These are phyloP conservation scores for Acrossocheilus wenchowensis DNA, from an alignment of 2,797 vertebrate genomes.

Conservation along the genomic window DNA sequence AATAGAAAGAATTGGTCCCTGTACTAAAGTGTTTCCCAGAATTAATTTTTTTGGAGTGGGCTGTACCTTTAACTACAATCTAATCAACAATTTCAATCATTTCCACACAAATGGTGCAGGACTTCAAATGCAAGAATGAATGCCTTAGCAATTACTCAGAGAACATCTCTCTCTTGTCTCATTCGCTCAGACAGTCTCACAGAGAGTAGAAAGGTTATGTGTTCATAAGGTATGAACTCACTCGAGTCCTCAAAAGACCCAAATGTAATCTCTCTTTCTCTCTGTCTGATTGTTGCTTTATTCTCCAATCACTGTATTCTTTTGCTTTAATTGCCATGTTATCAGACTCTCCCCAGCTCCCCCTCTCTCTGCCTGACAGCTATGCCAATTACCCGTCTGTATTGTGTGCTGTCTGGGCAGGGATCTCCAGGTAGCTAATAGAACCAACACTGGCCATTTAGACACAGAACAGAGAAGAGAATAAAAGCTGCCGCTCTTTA, in stretches of 20 bases:
- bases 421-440: slow-evolving; percentile 48
- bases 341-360: slow-evolving; percentile 68
- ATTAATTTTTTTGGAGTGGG: not conserved
- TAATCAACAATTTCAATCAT: not conserved
- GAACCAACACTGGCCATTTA: slow-evolving; percentile 39
- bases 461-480: slow-evolving; percentile 37
- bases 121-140: not conserved
- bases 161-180: slow-evolving; percentile 6
- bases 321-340: slow-evolving; percentile 71
- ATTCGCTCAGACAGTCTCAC: not conserved
- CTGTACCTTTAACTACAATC: not conserved
- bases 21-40: not conserved
- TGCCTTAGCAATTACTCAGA: slow-evolving; percentile 7
- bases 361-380: slow-evolving; percentile 68
- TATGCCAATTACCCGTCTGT: slow-evolving; percentile 71
- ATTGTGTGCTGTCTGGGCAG: slow-evolving; percentile 42
- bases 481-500: slow-evolving; percentile 45
- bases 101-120: not conserved
- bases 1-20: not conserved
- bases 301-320: slow-evolving; percentile 53
- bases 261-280: not conserved
- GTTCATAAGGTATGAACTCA: slow-evolving; percentile 37
- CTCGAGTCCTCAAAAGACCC: slow-evolving; percentile 8
- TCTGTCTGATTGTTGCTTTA: slow-evolving; percentile 11
- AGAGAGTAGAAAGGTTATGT: slow-evolving; percentile 33